Base-by-base conservation (phyloP, 1,140 invertebrate genomes). In the Diachasmimorpha longicaudata region DNA sequence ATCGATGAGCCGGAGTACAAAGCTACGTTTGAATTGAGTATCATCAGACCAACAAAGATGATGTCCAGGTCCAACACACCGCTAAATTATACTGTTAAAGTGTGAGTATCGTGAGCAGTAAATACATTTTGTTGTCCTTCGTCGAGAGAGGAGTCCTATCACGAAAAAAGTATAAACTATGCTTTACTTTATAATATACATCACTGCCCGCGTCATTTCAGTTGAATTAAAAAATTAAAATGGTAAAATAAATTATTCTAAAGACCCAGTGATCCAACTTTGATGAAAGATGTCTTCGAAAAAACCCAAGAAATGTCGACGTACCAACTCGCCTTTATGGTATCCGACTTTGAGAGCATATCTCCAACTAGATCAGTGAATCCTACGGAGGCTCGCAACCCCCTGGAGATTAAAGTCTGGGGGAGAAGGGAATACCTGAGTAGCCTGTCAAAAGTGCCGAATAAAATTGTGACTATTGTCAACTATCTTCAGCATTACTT, bases 1-100 rank as follows among this genome's bases (percentile, higher is more conserved):
- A 97, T 98, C 86, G 97, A 99, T 85, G 96, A 98, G 83, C 96
- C 97, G 0, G 91, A 88, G 0, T 92, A 95, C 77, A 98, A 98
- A 89, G 91, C 92, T 0, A 92, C 91, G 1, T 93, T 94, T 81
- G 89, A 91, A 44, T 85, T 95, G 0, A 93, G 90, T 16, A 90
- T 95, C 0, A 90, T 91, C 0, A 90, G 92, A 21, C 92, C 92
- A 0, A 89, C 86, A 66, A 86, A 90, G 39, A 92, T 92, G 89
- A 85, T 88, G 0, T 91, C 92, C 0, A 80, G 93, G 1, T 92
- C 93, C 14, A 94, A 94, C 77, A 93, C 90, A 72, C 92, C 91
- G 0, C 76, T 93, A 0, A 84, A 86, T 13, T 89, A 80, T 63
- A 91, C 89, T 9, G 85, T 90, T 72, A 85, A 91, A 66, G 90